Conservation (phyloP, 2,888 invertebrate species). For the Pycnomerus fuliginosus region DNA sequence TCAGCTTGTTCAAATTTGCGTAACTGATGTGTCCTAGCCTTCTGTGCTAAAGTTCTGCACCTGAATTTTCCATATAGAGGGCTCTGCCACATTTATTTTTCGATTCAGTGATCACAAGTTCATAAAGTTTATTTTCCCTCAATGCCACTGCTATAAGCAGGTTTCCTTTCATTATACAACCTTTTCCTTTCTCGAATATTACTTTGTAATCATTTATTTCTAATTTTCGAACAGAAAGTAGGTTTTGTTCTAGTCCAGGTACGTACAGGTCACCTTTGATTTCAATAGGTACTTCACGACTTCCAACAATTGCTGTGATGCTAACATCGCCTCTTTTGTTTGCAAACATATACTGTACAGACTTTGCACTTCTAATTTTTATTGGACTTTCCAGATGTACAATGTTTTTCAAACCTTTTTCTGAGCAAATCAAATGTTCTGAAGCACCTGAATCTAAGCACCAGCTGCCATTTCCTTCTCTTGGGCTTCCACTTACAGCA, state of each 20-base stretch:
- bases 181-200: slow-evolving; percentile 30
- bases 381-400: slow-evolving; percentile 20
- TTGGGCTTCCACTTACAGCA: background rate
- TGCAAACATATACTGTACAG: slow-evolving; percentile 19
- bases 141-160: background rate
- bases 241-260: slow-evolving; percentile 5
- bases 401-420: slow-evolving; percentile 16
- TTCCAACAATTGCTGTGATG: slow-evolving; percentile 13
- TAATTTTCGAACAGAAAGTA: slow-evolving; percentile 28
- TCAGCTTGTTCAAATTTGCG: slow-evolving; percentile 15
- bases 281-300: slow-evolving; percentile 17
- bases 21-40: slow-evolving; percentile 24
- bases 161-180: slow-evolving; percentile 23
- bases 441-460: slow-evolving; percentile 32
- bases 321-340: slow-evolving; percentile 18
- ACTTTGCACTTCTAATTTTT: slow-evolving; percentile 28
- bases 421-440: slow-evolving; percentile 26
- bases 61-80: background rate
- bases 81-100: slow-evolving; percentile 1
- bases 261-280: slow-evolving; percentile 28
- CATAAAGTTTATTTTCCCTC: background rate
- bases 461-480: slow-evolving; percentile 11
- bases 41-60: slow-evolving; percentile 22
- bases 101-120: background rate
- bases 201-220: slow-evolving; percentile 29